Evolutionary conservation across 2,888 invertebrate genomes (phyloP), one percentile per base, ranked within the genome.

Genomic region (Glaucopsyche alexis): DNA sequence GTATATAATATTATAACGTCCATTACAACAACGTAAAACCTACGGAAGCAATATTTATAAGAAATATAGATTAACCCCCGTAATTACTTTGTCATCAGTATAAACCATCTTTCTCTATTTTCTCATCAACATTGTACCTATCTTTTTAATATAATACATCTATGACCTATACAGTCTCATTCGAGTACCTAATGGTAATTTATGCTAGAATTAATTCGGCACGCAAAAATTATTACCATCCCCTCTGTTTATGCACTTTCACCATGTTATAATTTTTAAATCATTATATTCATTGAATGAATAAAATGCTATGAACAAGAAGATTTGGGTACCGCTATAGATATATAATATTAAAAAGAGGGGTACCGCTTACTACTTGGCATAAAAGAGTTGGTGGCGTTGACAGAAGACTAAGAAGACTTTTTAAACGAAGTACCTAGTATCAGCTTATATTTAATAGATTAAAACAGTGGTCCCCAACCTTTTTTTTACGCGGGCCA

Each of bases 101-200:
- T 29, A 29, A 29, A 29, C 69, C 69, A 49, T 49, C 49, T 69
- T 69, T 69, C 69, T 7, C 69, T 69, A 19, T 19, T 69, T 69
- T 49, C 49, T 47, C 45, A 42, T 66, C 66, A 29, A 19, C 29
- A 47, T 67, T 45, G 19, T 42, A 42, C 29, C 29, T n/a, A n/a
- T n/a, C n/a, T n/a, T n/a, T n/a, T n/a, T n/a, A n/a, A n/a, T n/a
- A n/a, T n/a, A n/a, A n/a, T n/a, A n/a, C n/a, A n/a, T n/a, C n/a
- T n/a, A n/a, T n/a, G n/a, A n/a, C n/a, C n/a, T 29, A 45, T 67
- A 47, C 29, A 11, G 67, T 47, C 67, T 67, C n/a, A n/a, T n/a
- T n/a, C n/a, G n/a, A 67, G 5, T 47, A 16, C 66, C 11, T 16
- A 19, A 47, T 47, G 45, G 45, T 45, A 42, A 42, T 45, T 16